Evolutionary conservation across 1,140 invertebrate genomes (phyloP).

Genomic region (Bemisia tabaci): DNA sequence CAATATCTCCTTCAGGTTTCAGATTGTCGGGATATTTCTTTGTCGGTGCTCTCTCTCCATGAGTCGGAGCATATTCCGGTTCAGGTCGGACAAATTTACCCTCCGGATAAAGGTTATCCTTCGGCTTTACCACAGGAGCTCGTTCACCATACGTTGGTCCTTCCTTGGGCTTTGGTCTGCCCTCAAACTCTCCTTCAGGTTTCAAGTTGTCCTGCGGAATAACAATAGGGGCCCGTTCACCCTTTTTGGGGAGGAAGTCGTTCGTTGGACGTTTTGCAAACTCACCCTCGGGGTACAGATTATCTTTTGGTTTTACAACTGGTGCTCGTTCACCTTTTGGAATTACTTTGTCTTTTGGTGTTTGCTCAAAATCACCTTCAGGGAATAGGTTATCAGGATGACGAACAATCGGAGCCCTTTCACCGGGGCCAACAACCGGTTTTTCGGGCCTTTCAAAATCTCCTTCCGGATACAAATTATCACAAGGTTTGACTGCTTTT

Average conservation of each 20-base stretch:
- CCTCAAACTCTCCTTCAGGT: slow-evolving; percentile 43
- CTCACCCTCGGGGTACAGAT: slow-evolving; percentile 42
- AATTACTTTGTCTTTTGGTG: slow-evolving; percentile 25
- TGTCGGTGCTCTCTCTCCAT: slow-evolving; percentile 34
- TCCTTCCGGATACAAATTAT: slow-evolving; percentile 36
- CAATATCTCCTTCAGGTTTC: slow-evolving; percentile 33
- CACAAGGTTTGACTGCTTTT: slow-evolving; percentile 28
- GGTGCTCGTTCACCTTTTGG: slow-evolving; percentile 33
- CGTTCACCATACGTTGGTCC: slow-evolving; percentile 22
- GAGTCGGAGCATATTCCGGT: slow-evolving; percentile 35
- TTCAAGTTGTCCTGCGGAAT: slow-evolving; percentile 44
- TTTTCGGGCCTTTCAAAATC: not conserved
- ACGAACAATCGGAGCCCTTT: slow-evolving; percentile 33
- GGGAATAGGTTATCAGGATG: slow-evolving; percentile 41
- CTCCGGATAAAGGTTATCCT: not conserved
- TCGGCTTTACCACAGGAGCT: slow-evolving; percentile 25
- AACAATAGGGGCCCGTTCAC: slow-evolving; percentile 37
- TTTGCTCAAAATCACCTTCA: slow-evolving; percentile 43
- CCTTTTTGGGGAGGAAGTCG: slow-evolving; percentile 33
- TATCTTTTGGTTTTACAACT: slow-evolving; percentile 35
- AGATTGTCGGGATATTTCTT: slow-evolving; percentile 34
- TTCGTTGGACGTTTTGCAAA: slow-evolving; percentile 35
- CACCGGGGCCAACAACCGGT: not conserved
- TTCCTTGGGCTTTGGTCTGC: slow-evolving; percentile 23
- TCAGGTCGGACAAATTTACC: slow-evolving; percentile 27